Base-by-base conservation (phyloP, 2,888 invertebrate genomes). In the Caradrina kadenii region DNA sequence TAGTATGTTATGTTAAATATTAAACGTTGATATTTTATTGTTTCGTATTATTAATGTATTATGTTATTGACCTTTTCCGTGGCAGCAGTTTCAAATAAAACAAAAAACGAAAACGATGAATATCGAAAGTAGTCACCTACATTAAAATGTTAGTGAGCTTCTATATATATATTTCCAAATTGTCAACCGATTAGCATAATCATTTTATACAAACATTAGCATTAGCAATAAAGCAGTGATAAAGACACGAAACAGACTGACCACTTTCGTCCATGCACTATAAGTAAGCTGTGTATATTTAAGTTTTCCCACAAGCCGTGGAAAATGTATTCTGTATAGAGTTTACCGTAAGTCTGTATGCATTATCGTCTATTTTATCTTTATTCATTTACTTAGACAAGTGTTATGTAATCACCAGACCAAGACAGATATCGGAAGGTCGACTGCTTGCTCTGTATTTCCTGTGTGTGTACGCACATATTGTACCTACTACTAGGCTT, bases 351-450 rank as follows among this genome's bases (percentile, higher is more conserved):
- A 67, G 55, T 73, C 52, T 83, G 66, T 81, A 72, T 76, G 78
- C 64, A 79, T 70, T 74, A 77, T 63, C 63, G 59, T 63, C 71
- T 61, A 48, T 73, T 69, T 80, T 76, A 78, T 73, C 63, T 74
- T 73, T 75, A 72, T 73, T 75, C 55, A 73, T 83, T 79, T 79
- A 66, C 45, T 61, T 74, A 69, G 81, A 78, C 65, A 68, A 73
- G 76, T 66, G 79, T 80, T 82, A 81, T 84, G 86, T 87, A 89
- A 89, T 86, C 86, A 84, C 71, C 87, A 77, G 81, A 88, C 85
- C 88, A 88, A 88, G 81, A 85, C 87, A 86, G 79, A 87, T 89
- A 83, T 90, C 78, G 88, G 90, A 93, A 93, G 93, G 93, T 87
- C 90, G 87, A 76, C 85, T 83, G 82, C 89, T 85, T 80, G 77